Evolutionary conservation across 2,888 invertebrate genomes (phyloP).

Genomic region (Teinopalpus imperialis): DNA sequence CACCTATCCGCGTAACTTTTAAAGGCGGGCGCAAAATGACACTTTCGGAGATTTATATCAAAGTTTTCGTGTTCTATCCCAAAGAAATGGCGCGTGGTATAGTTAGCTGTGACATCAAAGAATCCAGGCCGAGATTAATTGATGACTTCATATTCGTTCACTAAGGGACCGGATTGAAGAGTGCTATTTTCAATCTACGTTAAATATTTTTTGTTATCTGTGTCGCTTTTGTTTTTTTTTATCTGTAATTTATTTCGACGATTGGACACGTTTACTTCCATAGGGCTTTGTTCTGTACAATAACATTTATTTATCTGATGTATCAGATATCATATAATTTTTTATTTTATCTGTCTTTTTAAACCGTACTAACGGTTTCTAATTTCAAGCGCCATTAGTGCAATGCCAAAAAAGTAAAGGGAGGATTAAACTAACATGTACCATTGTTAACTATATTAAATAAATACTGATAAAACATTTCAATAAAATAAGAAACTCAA

Average conservation of each 20-base stretch:
- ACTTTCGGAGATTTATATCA: conserved; percentile 26
- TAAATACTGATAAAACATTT: neutral
- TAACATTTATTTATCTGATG: conserved; percentile 7
- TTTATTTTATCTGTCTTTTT: conserved; percentile 6
- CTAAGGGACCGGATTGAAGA: conserved; percentile 31
- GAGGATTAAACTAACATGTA: conserved; percentile 1
- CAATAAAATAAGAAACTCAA: conserved; percentile 48
- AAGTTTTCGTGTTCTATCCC: conserved; percentile 26
- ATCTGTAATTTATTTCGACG: conserved; percentile 5
- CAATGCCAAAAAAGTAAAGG: conserved; percentile 4
- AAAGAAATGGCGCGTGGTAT: conserved; percentile 33
- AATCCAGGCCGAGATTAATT: conserved; percentile 43
- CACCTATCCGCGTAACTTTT: conserved; percentile 22
- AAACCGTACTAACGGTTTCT: conserved; percentile 9
- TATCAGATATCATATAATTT: conserved; percentile 8
- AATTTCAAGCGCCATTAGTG: conserved; percentile 5
- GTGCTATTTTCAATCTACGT: conserved; percentile 27
- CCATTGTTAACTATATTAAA: conserved; percentile 1
- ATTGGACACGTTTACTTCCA: conserved; percentile 1
- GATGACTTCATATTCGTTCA: conserved; percentile 50
- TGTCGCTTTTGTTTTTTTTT: conserved; percentile 1
- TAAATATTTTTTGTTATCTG: conserved; percentile 1
- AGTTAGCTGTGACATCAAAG: conserved; percentile 52
- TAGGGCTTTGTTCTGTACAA: conserved; percentile 1
- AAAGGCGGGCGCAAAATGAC: conserved; percentile 25